These are phyloP conservation scores for Coenobita brevimanus DNA, from an alignment of 1,140 invertebrate species.

Conservation along the genomic window DNA sequence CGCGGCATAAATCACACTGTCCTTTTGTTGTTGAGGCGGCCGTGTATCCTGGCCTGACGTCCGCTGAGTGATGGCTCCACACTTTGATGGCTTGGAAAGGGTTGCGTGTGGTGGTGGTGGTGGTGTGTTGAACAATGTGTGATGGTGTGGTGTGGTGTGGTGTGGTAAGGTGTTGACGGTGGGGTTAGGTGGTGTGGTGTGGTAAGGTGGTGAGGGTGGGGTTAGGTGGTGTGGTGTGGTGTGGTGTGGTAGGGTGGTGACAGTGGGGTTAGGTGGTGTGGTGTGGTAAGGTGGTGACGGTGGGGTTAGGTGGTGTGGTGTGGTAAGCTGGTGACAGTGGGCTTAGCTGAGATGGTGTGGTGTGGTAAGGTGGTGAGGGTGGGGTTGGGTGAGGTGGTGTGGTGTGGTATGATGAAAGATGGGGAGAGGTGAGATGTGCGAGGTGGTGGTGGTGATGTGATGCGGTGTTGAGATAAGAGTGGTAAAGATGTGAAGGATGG, in stretches of 20 bases:
- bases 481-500: no score
- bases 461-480: not conserved
- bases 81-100: slow-evolving; percentile 28
- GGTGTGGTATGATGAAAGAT: not conserved
- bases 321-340: not conserved
- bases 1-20: slow-evolving; percentile 54
- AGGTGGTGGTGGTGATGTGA: no score
- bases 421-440: not conserved
- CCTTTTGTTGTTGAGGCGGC: slow-evolving; percentile 60
- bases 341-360: not conserved
- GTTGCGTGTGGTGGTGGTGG: not conserved
- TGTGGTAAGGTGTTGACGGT: not conserved
- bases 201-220: not conserved
- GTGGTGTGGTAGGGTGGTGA: not conserved
- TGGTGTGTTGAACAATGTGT: not conserved
- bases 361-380: not conserved
- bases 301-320: not conserved
- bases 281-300: not conserved
- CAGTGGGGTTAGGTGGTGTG: not conserved
- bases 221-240: no score
- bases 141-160: not conserved
- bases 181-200: not conserved
- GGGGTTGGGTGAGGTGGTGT: not conserved
- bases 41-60: slow-evolving; percentile 35
- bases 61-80: slow-evolving; percentile 47